These are phyloP conservation scores for Anarrhichthys ocellatus DNA, from an alignment of 2,113 vertebrate genomes.

Conservation along the genomic window DNA sequence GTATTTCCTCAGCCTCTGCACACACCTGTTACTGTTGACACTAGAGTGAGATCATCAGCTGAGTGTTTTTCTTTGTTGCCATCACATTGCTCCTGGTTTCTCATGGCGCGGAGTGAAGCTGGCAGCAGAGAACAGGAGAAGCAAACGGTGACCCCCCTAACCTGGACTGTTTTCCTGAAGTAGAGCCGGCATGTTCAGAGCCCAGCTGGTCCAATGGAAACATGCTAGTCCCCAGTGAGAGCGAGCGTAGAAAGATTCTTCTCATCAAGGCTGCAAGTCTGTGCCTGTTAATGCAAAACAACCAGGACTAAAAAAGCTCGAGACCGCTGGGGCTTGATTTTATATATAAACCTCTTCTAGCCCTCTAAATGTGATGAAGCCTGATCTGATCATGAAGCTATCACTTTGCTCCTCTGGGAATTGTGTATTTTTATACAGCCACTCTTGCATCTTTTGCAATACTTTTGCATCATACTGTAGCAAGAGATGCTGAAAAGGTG, in stretches of 20 bases:
- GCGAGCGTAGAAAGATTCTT: constrained; percentile 63
- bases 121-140: constrained; percentile 11
- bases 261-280: constrained; percentile 68
- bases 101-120: constrained; percentile 8
- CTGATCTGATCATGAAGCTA: constrained; percentile 19
- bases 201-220: constrained; percentile 75
- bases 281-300: constrained; percentile 71
- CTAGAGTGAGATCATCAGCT: constrained; percentile 30
- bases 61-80: constrained; percentile 56
- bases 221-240: constrained; percentile 65
- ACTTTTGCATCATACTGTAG: constrained; percentile 16
- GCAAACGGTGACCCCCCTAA: constrained; percentile 2
- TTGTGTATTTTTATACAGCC: constrained; percentile 18
- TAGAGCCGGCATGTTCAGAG: constrained; percentile 40
- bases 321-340: constrained; percentile 47
- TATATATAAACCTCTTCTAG: constrained; percentile 42
- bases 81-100: constrained; percentile 37
- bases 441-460: constrained; percentile 7
- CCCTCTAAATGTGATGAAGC: constrained; percentile 23
- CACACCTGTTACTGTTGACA: constrained; percentile 53
- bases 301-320: constrained; percentile 48
- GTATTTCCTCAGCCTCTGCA: constrained; percentile 5
- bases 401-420: constrained; percentile 5
- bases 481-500: neutral
- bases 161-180: constrained; percentile 54